Evolutionary conservation across 2,113 vertebrate genomes (phyloP), one percentile per base, ranked within the genome.

Genomic region (Probosciger aterrimus): DNA sequence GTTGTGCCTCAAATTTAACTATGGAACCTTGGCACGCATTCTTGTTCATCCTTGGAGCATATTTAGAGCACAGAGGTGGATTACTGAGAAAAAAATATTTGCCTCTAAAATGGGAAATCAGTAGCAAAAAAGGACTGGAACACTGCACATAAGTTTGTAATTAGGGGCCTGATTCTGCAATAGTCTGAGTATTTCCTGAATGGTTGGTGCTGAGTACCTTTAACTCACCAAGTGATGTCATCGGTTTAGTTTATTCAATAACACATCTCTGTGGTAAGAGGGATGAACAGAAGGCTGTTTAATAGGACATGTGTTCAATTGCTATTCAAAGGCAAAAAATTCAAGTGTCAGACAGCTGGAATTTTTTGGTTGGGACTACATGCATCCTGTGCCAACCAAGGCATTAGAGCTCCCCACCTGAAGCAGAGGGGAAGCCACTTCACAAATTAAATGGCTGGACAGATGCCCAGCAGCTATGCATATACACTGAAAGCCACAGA

Each of bases 81-180:
- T 75, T 84, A 47, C 57, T 64, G 39, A 64, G 52, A 6, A 60
- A 71, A 53, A 68, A 62, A 7, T 20, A 8, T 13, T 60, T 78
- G 59, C 80, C 43, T 88, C 50, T 73, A 55, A 86, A 91, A 84
- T 35, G 47, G 39, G 39, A 96, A 55, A 75, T 86, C 43, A 55
- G 69, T 68, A 93, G 63, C 64, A 95, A 69, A 91, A 96, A 86
- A 83, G 49, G 93, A 92, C n/a, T 64, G 91, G 83, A 93, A 82
- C 37, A 64, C 57, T 60, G 47, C 77, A 87, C 77, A 75, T 84
- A 91, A 43, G 69, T 86, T 92, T 93, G 47, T 55, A 95, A 96
- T 95, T 96, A 96, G 43, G 25, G 55, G 69, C 33, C 77, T 87
- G 62, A 92, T 95, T 94, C 80, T 84, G 73, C 83, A 95, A 92